These are phyloP conservation scores for Zoanthus sociatus DNA, from an alignment of 92 coral and sea anemone species.

Conservation along the genomic window DNA sequence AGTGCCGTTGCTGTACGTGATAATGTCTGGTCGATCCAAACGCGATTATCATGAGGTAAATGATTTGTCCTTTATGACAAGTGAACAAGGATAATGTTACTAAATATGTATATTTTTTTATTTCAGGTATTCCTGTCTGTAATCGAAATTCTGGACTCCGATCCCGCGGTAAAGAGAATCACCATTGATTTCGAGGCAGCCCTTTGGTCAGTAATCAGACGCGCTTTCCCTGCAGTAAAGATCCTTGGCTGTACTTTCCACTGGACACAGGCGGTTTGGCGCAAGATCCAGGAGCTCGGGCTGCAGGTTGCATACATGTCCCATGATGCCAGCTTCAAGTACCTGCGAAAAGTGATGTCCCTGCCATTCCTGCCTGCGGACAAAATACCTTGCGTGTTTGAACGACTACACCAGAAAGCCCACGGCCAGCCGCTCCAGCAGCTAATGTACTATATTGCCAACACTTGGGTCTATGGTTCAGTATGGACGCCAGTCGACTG, in stretches of 20 bases:
- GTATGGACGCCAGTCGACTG: conserved; percentile 13
- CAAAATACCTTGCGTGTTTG: background rate
- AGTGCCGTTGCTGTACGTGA: background rate
- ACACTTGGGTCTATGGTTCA: conserved; percentile 20
- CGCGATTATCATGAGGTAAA: background rate
- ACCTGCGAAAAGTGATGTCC: background rate
- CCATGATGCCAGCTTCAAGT: background rate
- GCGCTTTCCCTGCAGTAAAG: background rate
- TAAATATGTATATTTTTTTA: background rate
- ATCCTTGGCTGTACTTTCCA: background rate
- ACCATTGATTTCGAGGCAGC: background rate
- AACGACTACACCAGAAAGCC: background rate
- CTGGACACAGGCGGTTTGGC: background rate
- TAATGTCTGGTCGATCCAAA: conserved; percentile 12
- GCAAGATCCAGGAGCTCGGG: conserved; percentile 6
- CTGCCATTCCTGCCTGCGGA: background rate
- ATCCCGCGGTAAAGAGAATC: background rate
- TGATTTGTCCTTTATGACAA: background rate
- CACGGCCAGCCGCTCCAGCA: background rate
- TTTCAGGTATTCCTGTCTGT: conserved; percentile 5
- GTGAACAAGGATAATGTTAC: background rate
- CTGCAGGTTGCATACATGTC: background rate
- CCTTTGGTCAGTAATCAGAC: background rate
- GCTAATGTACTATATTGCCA: background rate
- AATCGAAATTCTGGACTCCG: background rate